These are phyloP conservation scores for Pocota personata DNA, from an alignment of 2,888 invertebrate genomes.

Conservation along the genomic window DNA sequence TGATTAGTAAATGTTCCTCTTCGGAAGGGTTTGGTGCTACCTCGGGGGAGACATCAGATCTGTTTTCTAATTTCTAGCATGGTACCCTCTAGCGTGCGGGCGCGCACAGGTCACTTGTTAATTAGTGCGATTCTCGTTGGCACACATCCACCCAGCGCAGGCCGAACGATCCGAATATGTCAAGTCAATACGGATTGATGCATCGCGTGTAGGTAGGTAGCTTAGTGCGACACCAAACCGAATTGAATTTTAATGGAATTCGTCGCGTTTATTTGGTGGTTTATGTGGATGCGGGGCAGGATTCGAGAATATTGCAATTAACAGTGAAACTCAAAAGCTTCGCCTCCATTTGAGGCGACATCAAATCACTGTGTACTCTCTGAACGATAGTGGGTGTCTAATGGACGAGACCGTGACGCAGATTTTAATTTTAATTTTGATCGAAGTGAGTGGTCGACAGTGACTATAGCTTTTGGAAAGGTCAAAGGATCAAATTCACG, in stretches of 20 bases:
- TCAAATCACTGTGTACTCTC: neutral
- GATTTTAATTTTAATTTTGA: conserved; percentile 11
- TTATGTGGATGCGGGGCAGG: neutral
- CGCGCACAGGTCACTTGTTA: conserved; percentile 18
- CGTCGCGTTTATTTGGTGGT: conserved; percentile 15
- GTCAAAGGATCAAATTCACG: neutral
- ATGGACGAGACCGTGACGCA: neutral
- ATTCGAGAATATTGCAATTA: conserved; percentile 8
- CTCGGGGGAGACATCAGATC: neutral
- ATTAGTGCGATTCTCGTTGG: conserved; percentile 24
- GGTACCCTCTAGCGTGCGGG: neutral
- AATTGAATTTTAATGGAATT: conserved; percentile 58
- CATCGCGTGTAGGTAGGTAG: neutral
- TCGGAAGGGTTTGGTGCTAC: neutral
- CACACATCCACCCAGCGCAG: neutral
- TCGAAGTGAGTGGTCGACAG: neutral
- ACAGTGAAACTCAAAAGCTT: conserved; percentile 1
- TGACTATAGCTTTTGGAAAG: neutral
- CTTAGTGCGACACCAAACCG: conserved; percentile 11
- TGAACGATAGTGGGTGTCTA: neutral
- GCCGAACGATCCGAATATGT: neutral
- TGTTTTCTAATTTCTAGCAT: conserved; percentile 27
- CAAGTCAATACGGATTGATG: conserved; percentile 41
- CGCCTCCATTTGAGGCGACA: neutral
- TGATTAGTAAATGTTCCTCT: conserved; percentile 52